These are phyloP conservation scores for Drosophila kanapiae DNA, from an alignment of 1,140 invertebrate genomes.

Conservation along the genomic window DNA sequence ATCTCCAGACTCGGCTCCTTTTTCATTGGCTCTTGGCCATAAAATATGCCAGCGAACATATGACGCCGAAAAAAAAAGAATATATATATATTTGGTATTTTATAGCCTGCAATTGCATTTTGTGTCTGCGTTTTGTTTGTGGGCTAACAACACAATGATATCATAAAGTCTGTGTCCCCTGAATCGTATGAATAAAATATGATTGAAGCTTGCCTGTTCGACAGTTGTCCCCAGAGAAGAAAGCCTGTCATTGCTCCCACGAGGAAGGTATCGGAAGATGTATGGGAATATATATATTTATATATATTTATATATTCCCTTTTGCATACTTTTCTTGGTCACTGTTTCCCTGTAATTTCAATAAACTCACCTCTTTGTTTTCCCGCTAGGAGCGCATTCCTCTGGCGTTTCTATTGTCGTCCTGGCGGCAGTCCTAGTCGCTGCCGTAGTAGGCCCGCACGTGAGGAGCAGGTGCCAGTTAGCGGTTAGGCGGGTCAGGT, in stretches of 20 bases:
- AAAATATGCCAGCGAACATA: conserved; percentile 27
- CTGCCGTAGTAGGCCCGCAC: conserved; percentile 37
- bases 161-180: conserved; percentile 8
- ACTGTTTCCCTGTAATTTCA: conserved; percentile 33
- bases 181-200: conserved; percentile 14
- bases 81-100: conserved; percentile 12
- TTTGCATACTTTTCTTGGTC: background rate
- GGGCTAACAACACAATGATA: conserved; percentile 9
- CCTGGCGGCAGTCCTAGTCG: conserved; percentile 28
- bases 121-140: conserved; percentile 6
- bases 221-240: conserved; percentile 5
- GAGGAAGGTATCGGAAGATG: background rate
- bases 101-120: conserved; percentile 35
- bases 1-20: background rate
- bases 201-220: background rate
- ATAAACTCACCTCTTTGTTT: conserved; percentile 67
- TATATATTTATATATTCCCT: background rate
- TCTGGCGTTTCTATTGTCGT: conserved; percentile 22
- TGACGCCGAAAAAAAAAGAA: conserved; percentile 21
- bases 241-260: background rate
- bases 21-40: conserved; percentile 22
- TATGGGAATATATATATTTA: background rate
- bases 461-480: conserved; percentile 60
- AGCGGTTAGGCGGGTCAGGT: conserved; percentile 53
- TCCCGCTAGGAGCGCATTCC: conserved; percentile 56